Evolutionary conservation across 2,113 vertebrate species (phyloP).

Genomic region (Mormoops blainvillei): DNA sequence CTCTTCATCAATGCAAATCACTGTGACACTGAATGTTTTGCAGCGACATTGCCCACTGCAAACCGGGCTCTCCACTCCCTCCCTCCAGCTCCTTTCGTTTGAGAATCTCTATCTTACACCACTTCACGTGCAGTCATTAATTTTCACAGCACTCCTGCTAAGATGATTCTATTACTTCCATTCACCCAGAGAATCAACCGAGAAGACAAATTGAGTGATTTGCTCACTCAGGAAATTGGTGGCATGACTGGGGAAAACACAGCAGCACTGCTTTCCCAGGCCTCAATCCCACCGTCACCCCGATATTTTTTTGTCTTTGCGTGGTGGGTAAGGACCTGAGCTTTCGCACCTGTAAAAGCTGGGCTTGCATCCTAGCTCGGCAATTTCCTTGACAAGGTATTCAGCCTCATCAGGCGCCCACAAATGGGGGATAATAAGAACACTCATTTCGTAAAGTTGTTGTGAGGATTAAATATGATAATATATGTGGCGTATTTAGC

Average conservation of each 20-base stretch:
- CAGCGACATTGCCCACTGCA: not conserved
- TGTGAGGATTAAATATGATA: slow-evolving; percentile 24
- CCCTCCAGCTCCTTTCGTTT: slow-evolving; percentile 8
- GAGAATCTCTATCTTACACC: slow-evolving; percentile 50
- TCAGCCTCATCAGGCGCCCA: not conserved
- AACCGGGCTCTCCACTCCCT: not conserved
- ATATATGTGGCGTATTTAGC: not conserved
- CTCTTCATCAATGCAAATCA: not conserved
- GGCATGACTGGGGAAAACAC: not conserved
- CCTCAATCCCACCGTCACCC: not conserved
- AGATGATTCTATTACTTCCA: slow-evolving; percentile 48
- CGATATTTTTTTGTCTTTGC: not conserved
- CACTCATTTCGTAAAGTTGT: slow-evolving; percentile 34
- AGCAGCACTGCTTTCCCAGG: not conserved
- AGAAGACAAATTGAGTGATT: slow-evolving; percentile 48
- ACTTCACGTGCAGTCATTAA: slow-evolving; percentile 31
- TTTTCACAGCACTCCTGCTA: slow-evolving; percentile 47
- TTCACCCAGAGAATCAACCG: slow-evolving; percentile 34
- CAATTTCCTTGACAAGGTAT: not conserved
- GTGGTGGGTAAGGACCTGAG: not conserved
- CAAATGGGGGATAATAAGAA: not conserved
- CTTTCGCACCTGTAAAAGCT: not conserved
- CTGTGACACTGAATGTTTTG: not conserved
- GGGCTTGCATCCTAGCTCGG: not conserved
- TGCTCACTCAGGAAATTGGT: slow-evolving; percentile 3